Conservation (phyloP, 2,113 vertebrate genomes). For the Manacus vitellinus region DNA sequence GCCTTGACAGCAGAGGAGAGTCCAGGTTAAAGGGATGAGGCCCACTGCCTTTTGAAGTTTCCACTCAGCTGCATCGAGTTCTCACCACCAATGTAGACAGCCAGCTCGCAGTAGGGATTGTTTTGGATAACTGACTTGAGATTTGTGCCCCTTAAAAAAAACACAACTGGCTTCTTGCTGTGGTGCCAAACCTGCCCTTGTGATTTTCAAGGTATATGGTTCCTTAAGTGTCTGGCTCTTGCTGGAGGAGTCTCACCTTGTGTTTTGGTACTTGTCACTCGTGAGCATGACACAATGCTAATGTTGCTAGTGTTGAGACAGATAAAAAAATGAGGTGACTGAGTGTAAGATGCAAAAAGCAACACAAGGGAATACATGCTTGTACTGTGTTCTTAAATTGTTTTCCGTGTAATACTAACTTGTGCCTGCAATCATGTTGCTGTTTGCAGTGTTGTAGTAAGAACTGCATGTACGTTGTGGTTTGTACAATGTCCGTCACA, state of each 20-base stretch:
- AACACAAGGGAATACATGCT: neutral
- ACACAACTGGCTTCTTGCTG: neutral
- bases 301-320: neutral
- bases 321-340: neutral
- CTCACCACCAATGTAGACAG: neutral
- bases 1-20: neutral
- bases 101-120: neutral
- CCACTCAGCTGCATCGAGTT: fast-evolving
- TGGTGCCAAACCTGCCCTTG: neutral
- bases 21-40: neutral
- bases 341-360: neutral
- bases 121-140: neutral
- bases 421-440: neutral
- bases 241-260: neutral
- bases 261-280: neutral
- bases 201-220: neutral
- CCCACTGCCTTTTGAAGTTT: neutral
- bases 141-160: neutral
- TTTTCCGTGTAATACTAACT: neutral
- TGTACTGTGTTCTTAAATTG: neutral
- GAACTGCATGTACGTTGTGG: neutral
- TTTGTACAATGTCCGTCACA: neutral
- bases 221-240: neutral
- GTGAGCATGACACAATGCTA: neutral
- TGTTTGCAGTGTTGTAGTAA: fast-evolving